A percentile compares a stretch with the other conserved stretches of the same genome.
Evolutionary conservation across 2,888 invertebrate species (phyloP).

Genomic region (Nymphalis urticae): DNA sequence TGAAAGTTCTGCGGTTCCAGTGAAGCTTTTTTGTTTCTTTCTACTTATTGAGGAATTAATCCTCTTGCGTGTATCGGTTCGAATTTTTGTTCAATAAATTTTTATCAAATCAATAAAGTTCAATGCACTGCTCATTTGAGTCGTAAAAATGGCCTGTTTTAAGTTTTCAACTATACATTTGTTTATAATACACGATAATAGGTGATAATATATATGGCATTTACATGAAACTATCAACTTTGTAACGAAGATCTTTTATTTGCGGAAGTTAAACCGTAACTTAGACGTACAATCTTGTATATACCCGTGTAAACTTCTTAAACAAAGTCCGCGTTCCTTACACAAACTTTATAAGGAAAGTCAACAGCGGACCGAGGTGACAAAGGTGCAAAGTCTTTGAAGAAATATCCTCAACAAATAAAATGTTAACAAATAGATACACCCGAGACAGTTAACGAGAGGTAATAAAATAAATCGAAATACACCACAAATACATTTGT

Average conservation of each 20-base stretch:
- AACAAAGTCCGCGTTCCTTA: conserved; percentile 35
- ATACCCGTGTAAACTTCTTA: conserved; percentile 32
- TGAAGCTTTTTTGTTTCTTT: conserved; percentile 64
- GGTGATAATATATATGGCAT: background rate
- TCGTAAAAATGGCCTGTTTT: background rate
- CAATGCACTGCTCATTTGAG: background rate
- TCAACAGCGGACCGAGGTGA: conserved; percentile 44
- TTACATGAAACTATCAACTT: conserved; percentile 16
- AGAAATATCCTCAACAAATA: conserved; percentile 45
- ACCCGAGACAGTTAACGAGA: conserved; percentile 15
- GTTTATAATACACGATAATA: background rate
- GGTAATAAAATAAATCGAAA: background rate
- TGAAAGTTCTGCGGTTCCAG: conserved; percentile 72
- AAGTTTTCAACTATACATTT: background rate
- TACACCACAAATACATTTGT: background rate
- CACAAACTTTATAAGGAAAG: conserved; percentile 45
- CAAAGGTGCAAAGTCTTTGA: conserved; percentile 49
- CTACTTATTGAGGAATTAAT: conserved; percentile 39
- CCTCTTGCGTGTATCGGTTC: conserved; percentile 33
- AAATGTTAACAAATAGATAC: conserved; percentile 9
- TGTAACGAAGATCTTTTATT: conserved; percentile 26
- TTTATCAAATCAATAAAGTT: conserved; percentile 12
- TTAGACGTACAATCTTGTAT: conserved; percentile 19
- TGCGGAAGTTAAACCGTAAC: conserved; percentile 25
- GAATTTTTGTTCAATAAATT: background rate